Evolutionary conservation across 2,888 invertebrate genomes (phyloP), one percentile per base, ranked within the genome.

Genomic region (Muscina levida): DNA sequence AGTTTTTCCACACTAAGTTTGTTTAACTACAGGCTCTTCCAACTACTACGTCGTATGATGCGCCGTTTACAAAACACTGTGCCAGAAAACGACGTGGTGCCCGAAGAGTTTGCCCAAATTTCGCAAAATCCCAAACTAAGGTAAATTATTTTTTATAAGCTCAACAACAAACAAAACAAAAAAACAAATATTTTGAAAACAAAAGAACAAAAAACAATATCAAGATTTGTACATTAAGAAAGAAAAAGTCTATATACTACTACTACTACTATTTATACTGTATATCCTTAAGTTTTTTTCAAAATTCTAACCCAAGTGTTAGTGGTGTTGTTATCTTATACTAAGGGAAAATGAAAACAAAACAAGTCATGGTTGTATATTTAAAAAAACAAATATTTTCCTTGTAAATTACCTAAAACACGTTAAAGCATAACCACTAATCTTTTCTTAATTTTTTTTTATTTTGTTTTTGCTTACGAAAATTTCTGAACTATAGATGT

Each of bases 401-500:
- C 26, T 70, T 44, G 24, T 44, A 44, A 13, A 44, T 13, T 8
- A 31, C 31, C 8, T 5, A 31, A 3, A 31, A 31, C n/a, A n/a
- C n/a, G n/a, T 57, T 70, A 51, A 46, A 17, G n/a, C 13, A 53
- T 53, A n/a, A 24, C 15, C 42, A 13, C 13, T 53, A 53, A 62
- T 39, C 13, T 59, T n/a, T 46, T 26, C 1, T 66, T 73, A 51
- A 24, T 57, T 66, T 22, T 37, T 1, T 46, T 75, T 37, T 66
- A 13, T 66, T 72, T 73, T 73, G 53, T 67, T 1, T 24, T 10
- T 78, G 51, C 48, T 71, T 53, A 67, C 31, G 46, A 77, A 51
- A 31, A 22, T 71, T 75, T 37, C 53, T 39, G 67, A 74, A 71
- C 46, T 81, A 88, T 93, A 98, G 97, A 98, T 94, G 97, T 98